Evolutionary conservation across 2,888 invertebrate genomes (phyloP).

Genomic region (Anarsia innoxiella): DNA sequence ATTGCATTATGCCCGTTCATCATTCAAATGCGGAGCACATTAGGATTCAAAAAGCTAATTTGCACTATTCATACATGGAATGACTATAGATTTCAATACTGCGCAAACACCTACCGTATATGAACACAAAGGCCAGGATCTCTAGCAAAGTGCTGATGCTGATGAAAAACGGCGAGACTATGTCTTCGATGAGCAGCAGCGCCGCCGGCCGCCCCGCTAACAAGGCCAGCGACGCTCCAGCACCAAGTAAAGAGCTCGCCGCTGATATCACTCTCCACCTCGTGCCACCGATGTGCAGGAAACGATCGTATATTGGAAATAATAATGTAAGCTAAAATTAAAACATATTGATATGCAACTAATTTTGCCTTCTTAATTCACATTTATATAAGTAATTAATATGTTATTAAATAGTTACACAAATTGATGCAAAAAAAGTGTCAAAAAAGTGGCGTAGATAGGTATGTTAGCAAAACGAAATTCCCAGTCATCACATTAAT

Average conservation of each 20-base stretch:
- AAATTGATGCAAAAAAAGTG: too few relatives aligned
- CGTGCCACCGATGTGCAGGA: constrained; percentile 38
- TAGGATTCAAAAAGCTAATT: not conserved
- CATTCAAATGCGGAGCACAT: not conserved
- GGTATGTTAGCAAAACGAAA: too few relatives aligned
- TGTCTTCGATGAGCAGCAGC: constrained; percentile 39
- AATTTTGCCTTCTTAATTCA: too few relatives aligned
- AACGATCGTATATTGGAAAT: constrained; percentile 48
- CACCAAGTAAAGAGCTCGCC: constrained; percentile 31
- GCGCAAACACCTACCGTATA: constrained; percentile 64
- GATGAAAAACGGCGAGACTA: constrained; percentile 40
- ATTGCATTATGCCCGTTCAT: too few relatives aligned
- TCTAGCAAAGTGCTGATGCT: constrained; percentile 41
- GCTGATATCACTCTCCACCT: constrained; percentile 45
- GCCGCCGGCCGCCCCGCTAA: constrained; percentile 34
- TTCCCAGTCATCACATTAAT: too few relatives aligned
- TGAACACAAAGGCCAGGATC: constrained; percentile 43
- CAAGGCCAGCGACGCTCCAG: constrained; percentile 27
- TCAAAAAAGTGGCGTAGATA: too few relatives aligned
- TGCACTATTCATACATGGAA: not conserved
- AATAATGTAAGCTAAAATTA: constrained; percentile 41
- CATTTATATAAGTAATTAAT: too few relatives aligned
- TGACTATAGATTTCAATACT: too few relatives aligned
- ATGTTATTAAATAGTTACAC: too few relatives aligned
- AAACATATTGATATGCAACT: not conserved